These are phyloP conservation scores for Oegoconia quadripuncta DNA, from an alignment of 2,888 invertebrate species.

Conservation along the genomic window DNA sequence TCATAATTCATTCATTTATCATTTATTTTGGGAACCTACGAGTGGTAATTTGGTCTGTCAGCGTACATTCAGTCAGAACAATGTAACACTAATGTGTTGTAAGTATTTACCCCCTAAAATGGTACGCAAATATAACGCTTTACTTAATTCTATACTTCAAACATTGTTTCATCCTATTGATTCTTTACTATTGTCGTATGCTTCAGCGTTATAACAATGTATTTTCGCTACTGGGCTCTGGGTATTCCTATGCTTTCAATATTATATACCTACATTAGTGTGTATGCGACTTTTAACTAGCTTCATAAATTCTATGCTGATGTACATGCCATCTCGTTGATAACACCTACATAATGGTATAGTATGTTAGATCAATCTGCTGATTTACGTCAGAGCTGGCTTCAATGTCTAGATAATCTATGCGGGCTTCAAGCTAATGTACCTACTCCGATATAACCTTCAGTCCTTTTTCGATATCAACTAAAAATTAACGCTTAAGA, in stretches of 20 bases:
- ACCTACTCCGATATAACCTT: slow-evolving; percentile 54
- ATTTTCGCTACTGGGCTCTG: slow-evolving; percentile 75
- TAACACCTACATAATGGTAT: slow-evolving; percentile 66
- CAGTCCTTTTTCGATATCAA: slow-evolving; percentile 28
- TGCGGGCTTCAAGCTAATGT: slow-evolving; percentile 76
- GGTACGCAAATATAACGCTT: slow-evolving; percentile 69
- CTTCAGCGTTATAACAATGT: slow-evolving; percentile 76
- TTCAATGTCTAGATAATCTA: slow-evolving; percentile 77
- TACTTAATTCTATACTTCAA: slow-evolving; percentile 65
- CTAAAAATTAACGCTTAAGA: slow-evolving; percentile 42
- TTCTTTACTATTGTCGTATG: slow-evolving; percentile 75
- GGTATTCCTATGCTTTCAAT: slow-evolving; percentile 78
- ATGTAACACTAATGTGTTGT: slow-evolving; percentile 69
- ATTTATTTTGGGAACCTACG: slow-evolving; percentile 56
- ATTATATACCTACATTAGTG: slow-evolving; percentile 67
- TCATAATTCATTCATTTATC: slow-evolving; percentile 58
- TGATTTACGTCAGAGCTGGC: slow-evolving; percentile 74
- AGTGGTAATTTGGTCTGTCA: slow-evolving; percentile 55
- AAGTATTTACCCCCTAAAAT: slow-evolving; percentile 69
- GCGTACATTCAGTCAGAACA: slow-evolving; percentile 49
- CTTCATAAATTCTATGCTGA: slow-evolving; percentile 77
- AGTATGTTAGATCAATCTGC: slow-evolving; percentile 74
- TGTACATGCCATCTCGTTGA: slow-evolving; percentile 74
- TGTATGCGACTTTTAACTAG: slow-evolving; percentile 76
- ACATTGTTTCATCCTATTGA: slow-evolving; percentile 70